A percentile compares a stretch with the other conserved stretches of the same genome.
Conservation (phyloP, 2,888 invertebrate genomes). For the Fragum fragum region DNA sequence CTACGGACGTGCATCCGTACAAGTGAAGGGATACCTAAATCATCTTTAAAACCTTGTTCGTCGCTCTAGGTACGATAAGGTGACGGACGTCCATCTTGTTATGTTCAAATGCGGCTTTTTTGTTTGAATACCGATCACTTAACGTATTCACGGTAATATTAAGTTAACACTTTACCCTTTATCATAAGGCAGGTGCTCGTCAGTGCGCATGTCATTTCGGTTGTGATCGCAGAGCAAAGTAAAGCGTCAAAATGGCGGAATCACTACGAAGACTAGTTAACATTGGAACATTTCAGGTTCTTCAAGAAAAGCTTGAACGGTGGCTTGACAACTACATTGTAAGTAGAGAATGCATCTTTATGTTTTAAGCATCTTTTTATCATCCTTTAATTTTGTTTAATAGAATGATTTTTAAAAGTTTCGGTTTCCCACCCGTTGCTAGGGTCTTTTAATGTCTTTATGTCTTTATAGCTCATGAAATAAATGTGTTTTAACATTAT, state of each 20-base stretch:
- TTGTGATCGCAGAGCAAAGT: constrained; percentile 40
- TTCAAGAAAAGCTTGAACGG: constrained; percentile 85
- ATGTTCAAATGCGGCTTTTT: too few species aligned
- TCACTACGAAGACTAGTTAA: constrained; percentile 85
- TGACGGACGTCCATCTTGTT: too few species aligned
- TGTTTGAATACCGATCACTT: too few species aligned
- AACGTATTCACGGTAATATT: too few species aligned
- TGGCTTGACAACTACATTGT: constrained; percentile 86
- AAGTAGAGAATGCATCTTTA: constrained; percentile 65
- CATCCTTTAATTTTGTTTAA: too few species aligned
- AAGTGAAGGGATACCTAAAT: too few species aligned
- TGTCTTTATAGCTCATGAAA: background rate
- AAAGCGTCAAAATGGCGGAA: constrained; percentile 85
- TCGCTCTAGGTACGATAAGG: too few species aligned
- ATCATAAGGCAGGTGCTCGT: background rate
- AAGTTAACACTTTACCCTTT: constrained; percentile 17
- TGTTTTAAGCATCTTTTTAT: too few species aligned
- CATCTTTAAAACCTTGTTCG: too few species aligned
- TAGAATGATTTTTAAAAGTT: background rate
- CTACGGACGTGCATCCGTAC: too few species aligned
- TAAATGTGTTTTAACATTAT: background rate
- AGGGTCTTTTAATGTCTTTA: constrained; percentile 37
- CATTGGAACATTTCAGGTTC: constrained; percentile 84
- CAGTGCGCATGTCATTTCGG: constrained; percentile 59
- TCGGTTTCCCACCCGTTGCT: constrained; percentile 63